Evolutionary conservation across 1,140 invertebrate genomes (phyloP), one percentile per base, ranked within the genome.

Genomic region (Hylaeus anthracinus): DNA sequence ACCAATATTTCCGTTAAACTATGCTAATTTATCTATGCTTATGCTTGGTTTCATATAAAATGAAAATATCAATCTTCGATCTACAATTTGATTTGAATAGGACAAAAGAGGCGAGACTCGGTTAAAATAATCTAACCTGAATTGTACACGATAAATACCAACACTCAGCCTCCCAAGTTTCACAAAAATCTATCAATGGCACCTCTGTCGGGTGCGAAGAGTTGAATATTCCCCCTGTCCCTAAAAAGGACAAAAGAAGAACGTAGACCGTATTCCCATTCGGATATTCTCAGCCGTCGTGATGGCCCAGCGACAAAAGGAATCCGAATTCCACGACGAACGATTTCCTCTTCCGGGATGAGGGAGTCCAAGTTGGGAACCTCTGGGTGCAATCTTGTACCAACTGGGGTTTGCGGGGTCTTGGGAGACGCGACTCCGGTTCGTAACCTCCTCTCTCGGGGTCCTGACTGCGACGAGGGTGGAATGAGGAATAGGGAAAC

Each of bases 361-460:
- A 9, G 2, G 6, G 0, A 51, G 9, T 51, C 9, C 51, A 2
- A 66, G 76, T 75, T 92, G 91, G 91, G 91, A 92, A 88, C 87
- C 91, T 70, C 91, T 92, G 90, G 69, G 84, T 89, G 89, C 91
- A 92, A 92, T 93, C 92, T 92, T 92, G 90, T 92, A 92, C 88
- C 88, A 90, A 90, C 90, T 92, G 91, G 90, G 89, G 90, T 90
- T 92, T 90, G 88, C 85, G 86, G 86, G 89, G 90, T 89, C 88
- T 91, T 88, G 84, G 81, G 83, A 90, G 89, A 91, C 87, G 89
- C 80, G 86, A 85, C 88, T 90, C 79, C 53, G 85, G 85, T 87
- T 90, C 89, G 90, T 90, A 91, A 90, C 89, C 89, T 92, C 84
- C 86, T 89, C 85, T 84, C 80, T 87, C 81, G 66, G 66, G 69